Base-by-base conservation (phyloP, 2,797 vertebrate species). In the Pangasius macronema region DNA sequence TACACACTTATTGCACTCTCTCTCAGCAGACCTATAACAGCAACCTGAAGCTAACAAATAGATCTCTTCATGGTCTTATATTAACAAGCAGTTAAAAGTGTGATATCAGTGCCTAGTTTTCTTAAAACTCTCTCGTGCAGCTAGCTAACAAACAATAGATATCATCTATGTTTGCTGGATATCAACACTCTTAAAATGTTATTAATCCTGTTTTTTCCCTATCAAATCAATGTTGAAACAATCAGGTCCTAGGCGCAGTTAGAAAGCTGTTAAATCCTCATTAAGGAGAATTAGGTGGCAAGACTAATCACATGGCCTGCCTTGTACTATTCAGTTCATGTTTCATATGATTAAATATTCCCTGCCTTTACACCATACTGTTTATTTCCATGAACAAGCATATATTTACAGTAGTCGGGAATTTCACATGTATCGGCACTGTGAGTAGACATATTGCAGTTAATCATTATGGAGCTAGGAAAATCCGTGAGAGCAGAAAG, bases 341-440 rank as follows among this genome's bases (percentile, higher is more conserved):
- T 86, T 84, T 86, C 82, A 79, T 42, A 67, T 81, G 76, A 87
- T 89, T 51, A 77, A 36, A 57, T 18, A 10, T 82, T 82, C 63
- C 82, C 61, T 82, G 83, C 70, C 73, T 76, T 76, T 63, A 83
- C 83, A 33, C 77, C 80, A 77, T 85, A 83, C 86, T 80, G 89
- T 91, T 92, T 89, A 89, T 87, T 63, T 89, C 72, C 81, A 89
- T 85, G 36, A 36, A 33, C 6, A 53, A 57, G 20, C 3, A 57
- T 36, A 24, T 24, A 24, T 80, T 80, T 36, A 57, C 33, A 57
- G 57, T 33, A 39, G 18, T 80, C 20, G 39, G 53, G 4, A 59
- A 36, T 57, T 57, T 39, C 3, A 6, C 57, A 24, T 57, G 53
- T 57, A 57, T 39, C 36, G 24, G 30, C 30, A 80, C 53, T 61